Evolutionary conservation across 2,888 invertebrate species (phyloP), one percentile per base, ranked within the genome.

Genomic region (Ophion slaviceki): DNA sequence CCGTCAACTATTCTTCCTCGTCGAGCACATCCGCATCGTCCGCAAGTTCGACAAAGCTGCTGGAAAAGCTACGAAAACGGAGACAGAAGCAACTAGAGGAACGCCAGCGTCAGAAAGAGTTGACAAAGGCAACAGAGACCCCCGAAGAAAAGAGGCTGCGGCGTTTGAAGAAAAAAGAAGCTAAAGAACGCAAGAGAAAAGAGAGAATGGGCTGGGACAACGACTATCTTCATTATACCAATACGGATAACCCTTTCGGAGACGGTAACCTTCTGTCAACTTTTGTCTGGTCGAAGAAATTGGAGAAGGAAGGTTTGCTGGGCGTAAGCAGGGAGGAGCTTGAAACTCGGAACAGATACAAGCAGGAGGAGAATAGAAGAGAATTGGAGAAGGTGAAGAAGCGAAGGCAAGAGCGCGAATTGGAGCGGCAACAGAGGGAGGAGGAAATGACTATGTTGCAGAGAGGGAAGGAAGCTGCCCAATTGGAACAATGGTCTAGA

Each of bases 221-320:
- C 88, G 99, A 99, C 93, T 99, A 99, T 93, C 96, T 99, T 86
- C 98, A 98, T 92, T 99, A 99, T 92, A 99, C 99, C 0, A 99
- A 99, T 94, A 97, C 98, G 76, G 99, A 99, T 94, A 99, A 99
- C 94, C 99, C 99, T 0, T 99, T 99, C 94, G 99, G 99, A 0
- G 99, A 99, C 95, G 98, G 98, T 0, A 98, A 98, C 90, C 95
- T 99, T 61, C 96, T 99, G 6, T 97, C 99, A 53, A 98, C 98
- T 0, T 99, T 99, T 94, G 98, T 99, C 0, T 99, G 99, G 99
- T 95, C 95, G 32, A 99, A 99, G 94, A 99, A 99, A 93, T 95
- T 99, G 71, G 97, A 99, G 82, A 98, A 98, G 91, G 98, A 99
- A 92, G 99, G 99, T 0, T 95, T 98, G 1, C 96, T 96, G 72